phyloP scores from a whole-genome alignment of 2,888 invertebrate genomes.

The Macaria notata region DNA sequence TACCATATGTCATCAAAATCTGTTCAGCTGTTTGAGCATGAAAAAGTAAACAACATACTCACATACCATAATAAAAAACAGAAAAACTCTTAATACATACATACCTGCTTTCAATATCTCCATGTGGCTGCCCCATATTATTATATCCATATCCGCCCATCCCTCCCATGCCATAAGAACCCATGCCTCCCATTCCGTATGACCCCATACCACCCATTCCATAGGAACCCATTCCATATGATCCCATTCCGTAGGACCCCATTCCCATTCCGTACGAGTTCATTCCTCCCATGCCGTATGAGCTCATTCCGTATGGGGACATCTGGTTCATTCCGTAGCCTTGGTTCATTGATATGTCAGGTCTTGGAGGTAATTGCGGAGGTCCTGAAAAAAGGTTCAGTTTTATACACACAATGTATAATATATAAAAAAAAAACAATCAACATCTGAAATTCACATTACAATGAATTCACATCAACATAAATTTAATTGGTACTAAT shows the following conservation, averaged over 20 bases:
- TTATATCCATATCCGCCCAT: conserved; percentile 67
- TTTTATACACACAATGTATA: no score
- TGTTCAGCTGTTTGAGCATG: no score
- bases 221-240: conserved; percentile 32
- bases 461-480: no score
- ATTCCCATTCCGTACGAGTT: conserved; percentile 45
- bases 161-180: conserved; percentile 45
- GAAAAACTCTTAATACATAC: conserved; percentile 9
- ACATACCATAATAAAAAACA: no score
- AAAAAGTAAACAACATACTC: no score
- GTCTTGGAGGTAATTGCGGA: conserved; percentile 63
- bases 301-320: conserved; percentile 43
- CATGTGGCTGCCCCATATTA: conserved; percentile 62
- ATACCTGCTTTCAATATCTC: conserved; percentile 85
- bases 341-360: conserved; percentile 51
- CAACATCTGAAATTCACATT: no score
- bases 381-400: conserved; percentile 31
- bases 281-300: conserved; percentile 50
- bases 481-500: no score
- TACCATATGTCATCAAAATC: no score
- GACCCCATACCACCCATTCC: conserved; percentile 45
- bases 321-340: conserved; percentile 52
- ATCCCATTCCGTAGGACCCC: conserved; percentile 50
- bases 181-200: conserved; percentile 48
- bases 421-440: no score